Conservation (phyloP, 2,797 vertebrate species). For the Protosalanx chinensis region DNA sequence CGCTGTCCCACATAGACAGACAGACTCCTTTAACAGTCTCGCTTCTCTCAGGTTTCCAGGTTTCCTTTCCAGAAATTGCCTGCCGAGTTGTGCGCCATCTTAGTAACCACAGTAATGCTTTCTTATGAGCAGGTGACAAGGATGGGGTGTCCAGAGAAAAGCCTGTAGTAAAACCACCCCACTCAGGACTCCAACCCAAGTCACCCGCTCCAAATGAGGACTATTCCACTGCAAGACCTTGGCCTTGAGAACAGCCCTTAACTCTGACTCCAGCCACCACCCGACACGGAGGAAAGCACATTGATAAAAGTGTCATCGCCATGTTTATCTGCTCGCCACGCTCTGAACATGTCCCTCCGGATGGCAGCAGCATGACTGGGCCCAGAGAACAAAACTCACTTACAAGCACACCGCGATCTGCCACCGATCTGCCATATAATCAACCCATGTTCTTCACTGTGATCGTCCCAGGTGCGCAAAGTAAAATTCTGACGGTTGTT, state of each 20-base stretch:
- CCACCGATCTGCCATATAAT: conserved; percentile 2
- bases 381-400: conserved; percentile 19
- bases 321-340: no score
- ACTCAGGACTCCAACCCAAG: background rate
- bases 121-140: conserved; percentile 61
- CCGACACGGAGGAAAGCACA: background rate
- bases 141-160: conserved; percentile 36
- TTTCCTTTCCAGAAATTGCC: conserved; percentile 55
- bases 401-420: conserved; percentile 12
- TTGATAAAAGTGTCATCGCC: background rate
- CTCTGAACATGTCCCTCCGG: no score
- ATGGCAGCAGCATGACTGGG: background rate
- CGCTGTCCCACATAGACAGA: conserved; percentile 42
- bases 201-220: background rate
- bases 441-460: conserved; percentile 39
- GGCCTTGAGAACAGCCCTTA: background rate
- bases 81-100: conserved; percentile 46
- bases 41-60: conserved; percentile 61
- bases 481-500: conserved; percentile 43
- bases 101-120: conserved; percentile 53
- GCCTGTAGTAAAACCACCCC: background rate
- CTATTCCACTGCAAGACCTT: background rate
- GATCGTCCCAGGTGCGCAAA: conserved; percentile 32
- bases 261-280: background rate
- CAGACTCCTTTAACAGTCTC: conserved; percentile 41